A percentile compares a stretch with the other conserved stretches of the same genome.
These are phyloP conservation scores for Parus major DNA, from an alignment of 2,113 vertebrate species.

Conservation along the genomic window DNA sequence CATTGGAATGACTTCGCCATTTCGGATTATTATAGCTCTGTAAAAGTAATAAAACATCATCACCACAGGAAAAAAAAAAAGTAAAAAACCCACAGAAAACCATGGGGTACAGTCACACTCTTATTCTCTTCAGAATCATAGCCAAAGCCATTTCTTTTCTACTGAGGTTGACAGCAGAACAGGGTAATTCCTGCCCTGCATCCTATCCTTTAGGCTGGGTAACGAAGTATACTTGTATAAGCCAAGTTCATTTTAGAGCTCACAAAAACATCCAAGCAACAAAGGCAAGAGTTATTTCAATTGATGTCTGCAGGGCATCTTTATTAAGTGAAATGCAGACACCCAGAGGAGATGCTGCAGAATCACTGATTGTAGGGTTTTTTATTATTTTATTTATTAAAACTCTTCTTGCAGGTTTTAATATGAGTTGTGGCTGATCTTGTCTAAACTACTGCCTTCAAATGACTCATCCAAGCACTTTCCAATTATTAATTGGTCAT, in stretches of 20 bases:
- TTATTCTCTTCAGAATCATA: background rate
- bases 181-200: background rate
- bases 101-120: background rate
- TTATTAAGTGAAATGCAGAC: conserved; percentile 16
- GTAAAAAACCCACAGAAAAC: background rate
- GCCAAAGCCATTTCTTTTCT: background rate
- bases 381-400: no score
- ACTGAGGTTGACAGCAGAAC: background rate
- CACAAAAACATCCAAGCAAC: conserved; percentile 22
- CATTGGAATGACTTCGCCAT: conserved; percentile 90
- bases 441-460: conserved; percentile 16
- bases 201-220: background rate
- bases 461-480: conserved; percentile 24
- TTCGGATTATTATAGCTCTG: conserved; percentile 94
- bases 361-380: background rate
- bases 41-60: conserved; percentile 44
- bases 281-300: conserved; percentile 11
- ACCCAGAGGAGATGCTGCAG: conserved; percentile 11
- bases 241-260: conserved; percentile 13
- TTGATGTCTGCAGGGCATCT: background rate
- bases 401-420: background rate
- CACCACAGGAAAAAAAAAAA: background rate
- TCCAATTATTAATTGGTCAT: background rate
- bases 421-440: background rate
- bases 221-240: background rate